These are phyloP conservation scores for Anomalospiza imberbis DNA, from an alignment of 2,797 vertebrate species.

Conservation along the genomic window DNA sequence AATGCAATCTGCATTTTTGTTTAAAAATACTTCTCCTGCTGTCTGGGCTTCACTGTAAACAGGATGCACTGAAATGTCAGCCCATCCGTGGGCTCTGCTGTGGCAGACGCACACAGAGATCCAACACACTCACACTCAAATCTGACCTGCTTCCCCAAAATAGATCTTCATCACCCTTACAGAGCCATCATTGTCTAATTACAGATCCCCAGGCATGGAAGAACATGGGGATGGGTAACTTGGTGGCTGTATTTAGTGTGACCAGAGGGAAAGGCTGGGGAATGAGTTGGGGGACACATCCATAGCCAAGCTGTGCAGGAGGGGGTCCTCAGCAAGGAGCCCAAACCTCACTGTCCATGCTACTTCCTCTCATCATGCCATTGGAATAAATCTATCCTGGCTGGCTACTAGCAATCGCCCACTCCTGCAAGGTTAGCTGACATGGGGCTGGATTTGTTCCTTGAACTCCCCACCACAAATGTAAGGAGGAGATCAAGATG, in stretches of 20 bases:
- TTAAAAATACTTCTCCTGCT: constrained; percentile 34
- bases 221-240: accelerated
- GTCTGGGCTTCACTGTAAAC: constrained; percentile 31
- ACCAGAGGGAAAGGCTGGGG: background rate
- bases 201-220: background rate
- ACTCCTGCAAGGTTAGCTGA: background rate
- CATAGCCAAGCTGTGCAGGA: background rate
- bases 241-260: accelerated
- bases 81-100: background rate
- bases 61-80: constrained; percentile 50
- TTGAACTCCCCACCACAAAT: background rate
- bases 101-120: background rate
- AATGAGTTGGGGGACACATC: background rate
- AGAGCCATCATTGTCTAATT: background rate
- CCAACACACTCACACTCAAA: background rate
- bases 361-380: background rate
- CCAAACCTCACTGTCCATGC: background rate
- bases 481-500: background rate
- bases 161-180: background rate
- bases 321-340: background rate
- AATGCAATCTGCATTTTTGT: constrained; percentile 15
- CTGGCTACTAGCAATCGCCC: background rate
- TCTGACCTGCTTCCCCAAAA: background rate
- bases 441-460: background rate
- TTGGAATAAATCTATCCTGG: background rate